Conservation (phyloP, 2,113 vertebrate genomes). For the Muntiacus reevesi region DNA sequence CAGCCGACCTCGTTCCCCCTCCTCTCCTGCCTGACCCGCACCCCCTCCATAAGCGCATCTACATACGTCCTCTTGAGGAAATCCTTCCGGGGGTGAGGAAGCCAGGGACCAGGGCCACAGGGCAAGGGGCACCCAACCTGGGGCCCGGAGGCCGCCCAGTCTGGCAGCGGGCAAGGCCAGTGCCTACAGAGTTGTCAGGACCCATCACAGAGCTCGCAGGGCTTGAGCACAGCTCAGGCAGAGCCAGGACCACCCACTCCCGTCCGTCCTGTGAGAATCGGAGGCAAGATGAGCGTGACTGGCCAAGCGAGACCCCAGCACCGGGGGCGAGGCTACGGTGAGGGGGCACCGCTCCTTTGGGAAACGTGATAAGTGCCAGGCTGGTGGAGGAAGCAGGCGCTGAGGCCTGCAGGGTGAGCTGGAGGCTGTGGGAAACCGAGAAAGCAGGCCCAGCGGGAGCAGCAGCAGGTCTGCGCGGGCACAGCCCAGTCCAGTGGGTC, state of each 20-base stretch:
- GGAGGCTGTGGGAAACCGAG: not conserved
- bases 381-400: not conserved
- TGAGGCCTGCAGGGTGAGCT: not conserved
- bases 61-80: not conserved
- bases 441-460: not conserved
- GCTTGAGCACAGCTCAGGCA: rapidly evolving
- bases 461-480: not conserved
- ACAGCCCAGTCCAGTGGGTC: not conserved
- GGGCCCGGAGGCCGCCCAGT: not conserved
- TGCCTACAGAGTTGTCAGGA: not conserved
- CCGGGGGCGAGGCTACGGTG: not conserved
- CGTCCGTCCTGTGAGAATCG: not conserved
- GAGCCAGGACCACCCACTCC: not conserved
- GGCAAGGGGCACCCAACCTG: not conserved
- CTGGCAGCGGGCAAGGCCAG: not conserved
- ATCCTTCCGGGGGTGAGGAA: not conserved
- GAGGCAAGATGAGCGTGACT: not conserved
- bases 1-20: rapidly evolving
- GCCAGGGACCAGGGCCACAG: rapidly evolving
- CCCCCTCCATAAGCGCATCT: rapidly evolving
- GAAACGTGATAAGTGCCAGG: not conserved
- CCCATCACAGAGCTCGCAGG: not conserved
- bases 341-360: not conserved
- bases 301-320: not conserved
- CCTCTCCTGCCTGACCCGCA: not conserved